phyloP scores from a whole-genome alignment of 2,797 vertebrate genomes.

The Etheostoma nigrum region DNA sequence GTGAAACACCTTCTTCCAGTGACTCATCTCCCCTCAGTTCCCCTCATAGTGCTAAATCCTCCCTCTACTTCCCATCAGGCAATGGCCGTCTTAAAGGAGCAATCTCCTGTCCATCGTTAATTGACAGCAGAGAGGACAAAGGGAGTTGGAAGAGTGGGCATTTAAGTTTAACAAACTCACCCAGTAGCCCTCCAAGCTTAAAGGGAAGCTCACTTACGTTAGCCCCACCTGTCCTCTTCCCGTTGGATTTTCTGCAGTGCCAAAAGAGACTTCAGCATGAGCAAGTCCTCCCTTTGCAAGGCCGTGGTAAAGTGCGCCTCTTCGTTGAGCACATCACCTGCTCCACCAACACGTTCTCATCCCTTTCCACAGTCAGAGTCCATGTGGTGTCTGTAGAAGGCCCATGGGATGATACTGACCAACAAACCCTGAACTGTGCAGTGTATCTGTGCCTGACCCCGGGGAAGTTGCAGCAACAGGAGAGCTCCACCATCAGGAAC shows the following conservation, averaged over 20 bases:
- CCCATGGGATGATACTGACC: constrained; percentile 55
- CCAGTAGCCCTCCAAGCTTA: constrained; percentile 23
- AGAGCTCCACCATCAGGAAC: constrained; percentile 78
- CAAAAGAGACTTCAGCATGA: constrained; percentile 74
- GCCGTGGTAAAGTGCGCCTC: constrained; percentile 72
- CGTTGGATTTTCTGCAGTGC: constrained; percentile 74
- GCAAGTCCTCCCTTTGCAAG: constrained; percentile 73
- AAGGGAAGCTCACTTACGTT: constrained; percentile 42
- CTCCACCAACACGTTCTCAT: constrained; percentile 16
- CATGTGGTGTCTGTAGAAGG: constrained; percentile 78
- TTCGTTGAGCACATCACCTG: constrained; percentile 61
- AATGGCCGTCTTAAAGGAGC: constrained; percentile 46
- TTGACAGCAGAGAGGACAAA: constrained; percentile 32
- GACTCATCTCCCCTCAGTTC: constrained; percentile 72
- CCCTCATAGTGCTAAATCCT: constrained; percentile 42
- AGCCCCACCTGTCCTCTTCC: constrained; percentile 67
- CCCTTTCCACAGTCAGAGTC: constrained; percentile 68
- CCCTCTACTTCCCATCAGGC: constrained; percentile 32
- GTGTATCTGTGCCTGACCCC: constrained; percentile 79
- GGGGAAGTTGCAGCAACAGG: constrained; percentile 79
- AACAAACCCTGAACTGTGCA: constrained; percentile 67
- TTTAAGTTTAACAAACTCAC: constrained; percentile 30
- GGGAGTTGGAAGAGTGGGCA: constrained; percentile 10
- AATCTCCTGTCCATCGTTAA: constrained; percentile 58
- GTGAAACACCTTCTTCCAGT: constrained; percentile 72